Evolutionary conservation across 2,888 invertebrate genomes (phyloP).

Genomic region (Neoascia interrupta): DNA sequence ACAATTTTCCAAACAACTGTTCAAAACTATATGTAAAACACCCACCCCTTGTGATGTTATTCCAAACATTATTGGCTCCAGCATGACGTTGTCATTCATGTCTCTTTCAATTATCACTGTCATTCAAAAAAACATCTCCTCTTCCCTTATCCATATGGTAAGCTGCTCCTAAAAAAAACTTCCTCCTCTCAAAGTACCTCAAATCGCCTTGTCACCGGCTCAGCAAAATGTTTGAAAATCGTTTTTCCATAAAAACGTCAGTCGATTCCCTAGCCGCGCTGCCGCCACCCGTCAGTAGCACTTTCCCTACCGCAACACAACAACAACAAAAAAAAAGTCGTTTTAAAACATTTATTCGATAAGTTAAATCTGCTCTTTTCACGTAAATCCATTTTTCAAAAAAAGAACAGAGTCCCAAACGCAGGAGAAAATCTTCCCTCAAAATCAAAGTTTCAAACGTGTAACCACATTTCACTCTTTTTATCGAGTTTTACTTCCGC

Average conservation of each 20-base stretch:
- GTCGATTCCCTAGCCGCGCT: slow-evolving; percentile 32
- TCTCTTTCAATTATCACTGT: neutral
- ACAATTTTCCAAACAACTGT: too few relatives aligned
- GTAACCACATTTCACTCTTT: slow-evolving; percentile 63
- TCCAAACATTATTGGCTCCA: too few relatives aligned
- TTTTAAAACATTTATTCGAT: slow-evolving; percentile 56
- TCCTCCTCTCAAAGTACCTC: neutral
- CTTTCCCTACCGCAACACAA: too few relatives aligned
- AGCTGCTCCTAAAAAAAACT: neutral
- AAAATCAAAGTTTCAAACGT: slow-evolving; percentile 67
- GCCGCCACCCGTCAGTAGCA: too few relatives aligned
- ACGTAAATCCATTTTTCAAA: slow-evolving; percentile 52
- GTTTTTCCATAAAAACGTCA: slow-evolving; percentile 37
- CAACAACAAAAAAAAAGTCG: too few relatives aligned
- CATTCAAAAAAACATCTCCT: neutral
- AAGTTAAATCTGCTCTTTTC: slow-evolving; percentile 59
- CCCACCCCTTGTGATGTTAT: too few relatives aligned
- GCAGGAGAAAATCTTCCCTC: slow-evolving; percentile 28
- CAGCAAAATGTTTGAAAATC: slow-evolving; percentile 24
- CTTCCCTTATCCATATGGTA: neutral
- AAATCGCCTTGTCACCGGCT: slow-evolving; percentile 32
- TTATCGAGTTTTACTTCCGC: slow-evolving; percentile 53
- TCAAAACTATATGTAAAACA: too few relatives aligned
- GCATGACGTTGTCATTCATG: neutral
- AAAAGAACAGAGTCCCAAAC: slow-evolving; percentile 3